Conservation (phyloP, 2,797 vertebrate species). For the Falco rusticolus region DNA sequence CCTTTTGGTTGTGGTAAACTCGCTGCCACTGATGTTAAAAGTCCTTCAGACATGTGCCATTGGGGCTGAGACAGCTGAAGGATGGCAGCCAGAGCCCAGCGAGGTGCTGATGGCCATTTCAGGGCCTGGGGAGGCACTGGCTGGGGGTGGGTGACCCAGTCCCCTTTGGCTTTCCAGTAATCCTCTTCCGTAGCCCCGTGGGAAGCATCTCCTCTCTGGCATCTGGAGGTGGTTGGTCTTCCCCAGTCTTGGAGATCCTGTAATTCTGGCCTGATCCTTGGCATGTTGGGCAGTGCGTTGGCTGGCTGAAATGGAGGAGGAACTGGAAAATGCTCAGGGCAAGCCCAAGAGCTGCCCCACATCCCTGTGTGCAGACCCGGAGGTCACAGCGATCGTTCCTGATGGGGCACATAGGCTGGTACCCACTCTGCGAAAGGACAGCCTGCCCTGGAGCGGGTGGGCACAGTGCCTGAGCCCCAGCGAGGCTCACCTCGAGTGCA, state of each 20-base stretch:
- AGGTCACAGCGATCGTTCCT: neutral
- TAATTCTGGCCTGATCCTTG: neutral
- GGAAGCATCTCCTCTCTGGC: neutral
- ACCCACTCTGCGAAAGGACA: neutral
- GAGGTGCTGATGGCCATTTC: neutral
- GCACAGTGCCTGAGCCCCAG: neutral
- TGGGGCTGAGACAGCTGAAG: accelerated
- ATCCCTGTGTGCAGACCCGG: accelerated
- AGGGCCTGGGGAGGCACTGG: neutral
- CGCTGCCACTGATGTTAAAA: neutral
- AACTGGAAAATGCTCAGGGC: neutral
- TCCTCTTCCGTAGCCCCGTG: neutral
- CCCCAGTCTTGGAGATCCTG: neutral
- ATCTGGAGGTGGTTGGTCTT: neutral
- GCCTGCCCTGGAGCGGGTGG: accelerated
- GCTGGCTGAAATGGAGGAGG: neutral
- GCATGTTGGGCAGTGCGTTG: neutral
- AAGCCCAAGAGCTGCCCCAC: accelerated
- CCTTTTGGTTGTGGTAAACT: neutral
- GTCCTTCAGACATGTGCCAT: neutral
- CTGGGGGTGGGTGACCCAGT: neutral
- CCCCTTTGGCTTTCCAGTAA: neutral
- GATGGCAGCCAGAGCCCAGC: neutral
- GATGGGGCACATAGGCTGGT: neutral
- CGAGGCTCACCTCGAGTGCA: neutral